These are phyloP conservation scores for Leptonema lineaticorne DNA, from an alignment of 1,140 invertebrate genomes.

Conservation along the genomic window DNA sequence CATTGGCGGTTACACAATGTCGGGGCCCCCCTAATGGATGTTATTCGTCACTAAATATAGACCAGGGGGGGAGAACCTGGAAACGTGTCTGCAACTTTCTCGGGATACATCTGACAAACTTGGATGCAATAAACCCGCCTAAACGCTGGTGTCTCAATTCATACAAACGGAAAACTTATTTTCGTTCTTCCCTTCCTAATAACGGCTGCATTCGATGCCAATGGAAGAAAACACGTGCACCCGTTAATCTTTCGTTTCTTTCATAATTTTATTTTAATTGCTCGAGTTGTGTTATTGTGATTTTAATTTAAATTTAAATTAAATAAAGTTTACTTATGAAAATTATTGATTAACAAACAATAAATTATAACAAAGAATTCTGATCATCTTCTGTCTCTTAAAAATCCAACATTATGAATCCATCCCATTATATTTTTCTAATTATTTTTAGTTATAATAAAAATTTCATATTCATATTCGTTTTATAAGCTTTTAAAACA, in stretches of 20 bases:
- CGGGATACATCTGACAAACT: background rate
- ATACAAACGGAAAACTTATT: background rate
- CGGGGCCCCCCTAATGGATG: background rate
- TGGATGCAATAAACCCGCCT: background rate
- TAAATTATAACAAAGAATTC: no score
- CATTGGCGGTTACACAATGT: constrained; percentile 3
- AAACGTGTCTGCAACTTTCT: constrained; percentile 4
- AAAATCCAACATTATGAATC: no score
- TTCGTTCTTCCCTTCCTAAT: background rate
- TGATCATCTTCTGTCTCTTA: no score
- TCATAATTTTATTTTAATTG: no score
- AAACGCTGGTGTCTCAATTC: background rate
- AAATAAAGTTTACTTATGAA: no score
- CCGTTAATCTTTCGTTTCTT: background rate
- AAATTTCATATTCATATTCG: no score
- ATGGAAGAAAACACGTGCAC: background rate
- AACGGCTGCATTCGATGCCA: background rate
- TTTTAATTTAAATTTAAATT: no score
- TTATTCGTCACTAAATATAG: constrained; percentile 3
- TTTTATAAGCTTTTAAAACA: no score
- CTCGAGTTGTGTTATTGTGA: no score
- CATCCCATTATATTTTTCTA: no score
- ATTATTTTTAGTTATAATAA: no score
- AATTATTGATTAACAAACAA: no score
- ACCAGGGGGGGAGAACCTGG: background rate